Conservation (phyloP, 2,888 invertebrate genomes). For the Noctua janthe region DNA sequence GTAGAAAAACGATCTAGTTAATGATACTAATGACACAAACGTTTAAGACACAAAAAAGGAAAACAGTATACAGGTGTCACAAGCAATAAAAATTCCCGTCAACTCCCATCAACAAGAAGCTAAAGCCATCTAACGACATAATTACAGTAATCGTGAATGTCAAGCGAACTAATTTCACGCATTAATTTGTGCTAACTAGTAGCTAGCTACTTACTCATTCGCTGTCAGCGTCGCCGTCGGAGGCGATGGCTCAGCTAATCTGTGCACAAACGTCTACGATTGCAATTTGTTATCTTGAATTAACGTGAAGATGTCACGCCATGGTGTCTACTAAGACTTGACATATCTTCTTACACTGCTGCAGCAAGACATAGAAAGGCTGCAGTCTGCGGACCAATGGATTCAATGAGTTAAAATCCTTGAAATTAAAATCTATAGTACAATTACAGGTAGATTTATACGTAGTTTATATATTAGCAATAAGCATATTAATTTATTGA, state of each 20-base stretch:
- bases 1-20: conserved; percentile 8
- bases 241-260: conserved; percentile 26
- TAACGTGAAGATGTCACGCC: conserved; percentile 57
- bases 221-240: conserved; percentile 29
- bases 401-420: not conserved
- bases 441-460: conserved; percentile 7
- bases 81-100: conserved; percentile 44
- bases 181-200: conserved; percentile 37
- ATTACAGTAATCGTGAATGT: conserved; percentile 53
- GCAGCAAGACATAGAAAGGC: conserved; percentile 10
- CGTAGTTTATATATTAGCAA: conserved; percentile 16
- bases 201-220: conserved; percentile 45
- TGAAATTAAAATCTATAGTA: conserved; percentile 17
- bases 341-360: conserved; percentile 53
- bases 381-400: not conserved
- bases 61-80: conserved; percentile 31
- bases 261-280: conserved; percentile 39
- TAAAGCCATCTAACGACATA: conserved; percentile 20
- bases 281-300: conserved; percentile 56
- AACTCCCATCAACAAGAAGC: conserved; percentile 22
- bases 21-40: conserved; percentile 1
- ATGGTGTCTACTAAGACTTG: conserved; percentile 47
- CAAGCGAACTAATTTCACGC: conserved; percentile 49
- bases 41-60: conserved; percentile 11
- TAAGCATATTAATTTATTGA: conserved; percentile 46